Base-by-base conservation (phyloP, 2,797 vertebrate species). In the Acropternis orthonyx region DNA sequence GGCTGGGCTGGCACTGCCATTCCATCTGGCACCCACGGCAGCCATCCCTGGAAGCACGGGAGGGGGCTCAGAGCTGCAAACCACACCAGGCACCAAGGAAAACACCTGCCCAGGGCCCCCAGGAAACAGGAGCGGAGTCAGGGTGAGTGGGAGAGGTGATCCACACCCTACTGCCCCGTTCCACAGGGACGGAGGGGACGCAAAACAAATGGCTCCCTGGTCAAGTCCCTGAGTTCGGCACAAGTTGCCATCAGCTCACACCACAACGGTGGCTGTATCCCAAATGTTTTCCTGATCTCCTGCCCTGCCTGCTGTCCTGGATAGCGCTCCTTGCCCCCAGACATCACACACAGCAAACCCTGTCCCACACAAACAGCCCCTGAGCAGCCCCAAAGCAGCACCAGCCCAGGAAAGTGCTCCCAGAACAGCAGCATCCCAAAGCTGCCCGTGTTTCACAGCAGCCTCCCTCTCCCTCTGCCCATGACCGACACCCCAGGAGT, bases 111-210 rank as follows among this genome's bases (percentile, higher is more conserved):
- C 37, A 1, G 6, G 15, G 39, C 51, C 36, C 75, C 67, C 3
- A 6, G 1, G 5, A 79, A 86, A 76, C 6, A n/a, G 13, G 34
- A 79, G 10, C 1, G 9, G n/a, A 55, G 48, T 26, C 32, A 52
- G 0, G 5, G 49, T 0, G 0, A 88, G 54, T 1, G 11, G n/a
- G 39, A 92, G 41, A 87, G 14, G 30, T 1, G 0, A 83, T 22
- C 71, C 52, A 69, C 28, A 10, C 6, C 3, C 48, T 48, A 9
- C 56, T 62, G 32, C 34, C 24, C 43, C 1, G 0, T 1, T 78
- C 71, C 30, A 61, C 1, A 3, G n/a, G 56, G 41, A 66, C 2
- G 23, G 7, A 66, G 14, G 20, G 28, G 11, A 51, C 37, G 14
- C 22, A 76, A 63, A 89, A 49, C 10, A 83, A 79, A 76, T 0